These are phyloP conservation scores for Sebastes reedi DNA, from an alignment of 2,797 vertebrate species.

Conservation along the genomic window DNA sequence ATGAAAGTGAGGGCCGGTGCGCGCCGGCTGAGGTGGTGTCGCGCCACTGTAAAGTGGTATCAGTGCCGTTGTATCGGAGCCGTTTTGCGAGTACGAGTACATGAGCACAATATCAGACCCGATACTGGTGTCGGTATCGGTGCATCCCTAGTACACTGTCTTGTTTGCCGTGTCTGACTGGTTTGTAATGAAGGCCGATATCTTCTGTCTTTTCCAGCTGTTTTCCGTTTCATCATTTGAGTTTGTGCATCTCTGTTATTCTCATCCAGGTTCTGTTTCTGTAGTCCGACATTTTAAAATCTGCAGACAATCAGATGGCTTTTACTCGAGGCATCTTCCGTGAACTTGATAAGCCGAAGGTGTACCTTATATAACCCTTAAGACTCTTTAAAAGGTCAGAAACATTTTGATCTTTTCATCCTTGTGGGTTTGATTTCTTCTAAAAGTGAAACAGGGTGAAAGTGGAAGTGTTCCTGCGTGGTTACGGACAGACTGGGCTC, in stretches of 20 bases:
- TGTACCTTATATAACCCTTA: too few species aligned
- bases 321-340: neutral
- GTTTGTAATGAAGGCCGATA: too few species aligned
- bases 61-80: too few species aligned
- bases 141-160: too few species aligned
- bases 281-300: neutral
- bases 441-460: neutral
- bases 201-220: too few species aligned
- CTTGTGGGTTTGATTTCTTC: neutral
- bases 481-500: constrained; percentile 4
- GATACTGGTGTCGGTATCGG: too few species aligned
- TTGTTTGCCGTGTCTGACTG: too few species aligned
- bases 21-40: too few species aligned
- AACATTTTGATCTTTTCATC: neutral
- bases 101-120: too few species aligned
- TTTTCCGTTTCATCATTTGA: neutral
- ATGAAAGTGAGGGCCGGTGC: too few species aligned
- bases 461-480: neutral
- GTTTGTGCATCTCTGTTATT: neutral
- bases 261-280: neutral
- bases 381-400: neutral
- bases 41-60: too few species aligned
- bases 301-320: neutral
- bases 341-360: neutral
- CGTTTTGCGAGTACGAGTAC: too few species aligned